Evolutionary conservation across 2,888 invertebrate species (phyloP), one percentile per base, ranked within the genome.

Genomic region (Drosophila putrida): DNA sequence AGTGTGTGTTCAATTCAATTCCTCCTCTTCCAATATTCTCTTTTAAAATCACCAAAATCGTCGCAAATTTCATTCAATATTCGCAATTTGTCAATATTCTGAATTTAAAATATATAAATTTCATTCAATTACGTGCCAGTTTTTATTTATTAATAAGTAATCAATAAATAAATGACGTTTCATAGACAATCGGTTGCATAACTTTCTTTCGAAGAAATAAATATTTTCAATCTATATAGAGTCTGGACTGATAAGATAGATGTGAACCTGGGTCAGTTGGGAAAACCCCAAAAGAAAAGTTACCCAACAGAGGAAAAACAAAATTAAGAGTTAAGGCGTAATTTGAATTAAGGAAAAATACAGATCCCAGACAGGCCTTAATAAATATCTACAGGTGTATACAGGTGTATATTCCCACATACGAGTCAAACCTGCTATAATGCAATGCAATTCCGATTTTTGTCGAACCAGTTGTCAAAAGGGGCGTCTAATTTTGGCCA

Each of bases 181-280:
- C 6, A 31, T 31, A 6, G 31, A 9, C 11, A 31, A 38, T 33
- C 43, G 13, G 59, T 73, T 76, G 43, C 65, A 53, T 54, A 64
- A 76, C 41, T 38, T 25, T 38, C 20, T n/a, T n/a, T n/a, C 36
- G 4, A 3, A 44, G 25, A 8, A 28, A 36, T 46, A 47, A 11
- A 43, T 43, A 43, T 43, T 43, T 33, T 13, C 11, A 50, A 15
- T 36, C 6, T 11, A 5, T 28, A 49, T 28, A 49, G n/a, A 10
- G 38, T 65, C 41, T 36, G 15, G 15, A 13, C 62, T 75, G 75
- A 75, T 78, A 75, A 75, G 75, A 57, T 59, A 62, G 39, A 33
- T 15, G 15, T 53, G 39, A 73, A 51, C 44, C 53, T 25, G 28
- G 59, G 36, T 20, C 36, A 36, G 2, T 10, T 13, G 33, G n/a